Base-by-base conservation (phyloP, 2,888 invertebrate species). In the Ormia ochracea region DNA sequence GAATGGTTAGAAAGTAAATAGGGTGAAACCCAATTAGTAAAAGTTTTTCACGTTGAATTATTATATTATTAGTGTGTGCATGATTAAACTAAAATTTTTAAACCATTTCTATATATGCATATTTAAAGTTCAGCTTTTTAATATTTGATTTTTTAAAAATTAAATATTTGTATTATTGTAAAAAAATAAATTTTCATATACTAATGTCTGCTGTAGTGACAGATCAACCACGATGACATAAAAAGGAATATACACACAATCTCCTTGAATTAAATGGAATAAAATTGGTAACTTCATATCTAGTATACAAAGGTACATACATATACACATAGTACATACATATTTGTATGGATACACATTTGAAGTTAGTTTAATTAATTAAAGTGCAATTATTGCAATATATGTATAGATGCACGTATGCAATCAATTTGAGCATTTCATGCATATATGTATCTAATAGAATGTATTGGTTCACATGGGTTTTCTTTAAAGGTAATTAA, bases 241-340 rank as follows among this genome's bases (percentile, higher is more conserved):
- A 69, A 56, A 66, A 68, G 61, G 56, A 66, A 72, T 56, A 66
- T 48, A 72, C 28, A 52, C 38, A 12, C 28, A 54, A 43, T 58
- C 33, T 28, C 31, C 50, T 50, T 48, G 10, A 48, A 50, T 31
- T 9, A 14, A 50, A 38, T 38, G 0, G 19, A 50, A 41, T 19
- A 31, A 65, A 66, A 65, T 50, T 58, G 74, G 66, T 66, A 66
- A 74, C 58, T 66, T 48, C 14, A 56, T 14, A 7, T 45, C 38
- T 31, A 28, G 31, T 48, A 10, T 31, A 10, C 21, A 21, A 6
- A 4, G 12, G 23, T 23, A n/a, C 21, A n/a, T 28, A 28, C 14
- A 3, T 26, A 50, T 7, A 9, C 31, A 17, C 10, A 19, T 52
- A 21, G 17, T 19, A 17, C 12, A 10, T 52, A 31, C 31, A 31